Conservation (phyloP, 2,113 vertebrate genomes). For the Syngnathus scovelli region DNA sequence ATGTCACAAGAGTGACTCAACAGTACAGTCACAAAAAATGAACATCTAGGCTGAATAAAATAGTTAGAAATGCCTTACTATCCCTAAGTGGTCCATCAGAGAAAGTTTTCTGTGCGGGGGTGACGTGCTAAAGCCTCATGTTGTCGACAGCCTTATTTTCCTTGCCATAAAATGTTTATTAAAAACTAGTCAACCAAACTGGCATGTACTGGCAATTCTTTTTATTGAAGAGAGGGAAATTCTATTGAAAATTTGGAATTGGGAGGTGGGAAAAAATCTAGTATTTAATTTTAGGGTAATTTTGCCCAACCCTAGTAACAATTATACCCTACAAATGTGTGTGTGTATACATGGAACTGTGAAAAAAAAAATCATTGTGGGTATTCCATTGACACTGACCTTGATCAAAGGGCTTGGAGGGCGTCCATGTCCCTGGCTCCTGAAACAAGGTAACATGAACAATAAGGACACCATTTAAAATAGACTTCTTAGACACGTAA, state of each 20-base stretch:
- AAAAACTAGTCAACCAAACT: too few relatives aligned
- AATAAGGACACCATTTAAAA: conserved; percentile 1
- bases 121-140: too few relatives aligned
- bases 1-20: too few relatives aligned
- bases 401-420: conserved; percentile 87
- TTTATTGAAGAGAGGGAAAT: background rate
- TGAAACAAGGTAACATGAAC: conserved; percentile 34
- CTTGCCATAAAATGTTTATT: too few relatives aligned
- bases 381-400: conserved; percentile 67
- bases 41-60: too few relatives aligned
- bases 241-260: background rate
- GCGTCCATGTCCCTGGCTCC: conserved; percentile 86
- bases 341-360: background rate
- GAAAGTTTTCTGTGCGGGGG: too few relatives aligned
- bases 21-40: too few relatives aligned
- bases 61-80: too few relatives aligned
- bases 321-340: background rate
- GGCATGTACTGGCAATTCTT: background rate
- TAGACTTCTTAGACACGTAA: background rate
- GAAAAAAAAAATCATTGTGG: background rate
- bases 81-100: too few relatives aligned
- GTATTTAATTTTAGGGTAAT: background rate
- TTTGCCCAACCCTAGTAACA: background rate
- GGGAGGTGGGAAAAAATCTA: background rate
- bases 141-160: too few relatives aligned